These are phyloP conservation scores for Gallinago paraguaiae DNA, from an alignment of 2,113 vertebrate genomes.

Conservation along the genomic window DNA sequence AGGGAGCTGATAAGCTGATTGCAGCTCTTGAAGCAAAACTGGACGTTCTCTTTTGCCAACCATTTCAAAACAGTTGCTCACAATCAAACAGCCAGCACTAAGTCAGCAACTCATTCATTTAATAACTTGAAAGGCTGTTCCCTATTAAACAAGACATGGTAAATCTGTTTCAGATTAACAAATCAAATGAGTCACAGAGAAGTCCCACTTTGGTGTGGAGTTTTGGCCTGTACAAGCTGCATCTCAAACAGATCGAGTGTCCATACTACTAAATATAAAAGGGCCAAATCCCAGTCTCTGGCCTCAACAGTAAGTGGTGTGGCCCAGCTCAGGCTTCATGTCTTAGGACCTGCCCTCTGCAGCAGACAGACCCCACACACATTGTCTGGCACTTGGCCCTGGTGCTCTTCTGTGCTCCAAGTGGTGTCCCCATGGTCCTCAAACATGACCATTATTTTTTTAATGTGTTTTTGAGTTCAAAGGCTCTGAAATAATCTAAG, in stretches of 20 bases:
- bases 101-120: slow-evolving; percentile 33
- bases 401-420: not conserved
- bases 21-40: not conserved
- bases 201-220: not conserved
- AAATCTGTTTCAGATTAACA: slow-evolving; percentile 59
- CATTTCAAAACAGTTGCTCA: slow-evolving; percentile 42
- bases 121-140: slow-evolving; percentile 38
- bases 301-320: not conserved
- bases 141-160: slow-evolving; percentile 1
- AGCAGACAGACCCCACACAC: not conserved
- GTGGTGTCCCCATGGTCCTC: not conserved
- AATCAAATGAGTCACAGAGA: slow-evolving; percentile 22
- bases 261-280: not conserved
- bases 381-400: not conserved
- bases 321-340: not conserved
- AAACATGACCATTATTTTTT: not conserved
- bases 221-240: not conserved
- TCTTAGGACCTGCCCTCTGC: not conserved
- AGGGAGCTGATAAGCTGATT: not conserved
- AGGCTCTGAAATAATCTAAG: not conserved
- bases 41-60: not conserved
- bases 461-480: not conserved
- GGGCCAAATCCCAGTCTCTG: not conserved
- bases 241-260: slow-evolving; percentile 16
- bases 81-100: not conserved